Base-by-base conservation (phyloP, 2,888 invertebrate species). In the Andrena hattorfiana region DNA sequence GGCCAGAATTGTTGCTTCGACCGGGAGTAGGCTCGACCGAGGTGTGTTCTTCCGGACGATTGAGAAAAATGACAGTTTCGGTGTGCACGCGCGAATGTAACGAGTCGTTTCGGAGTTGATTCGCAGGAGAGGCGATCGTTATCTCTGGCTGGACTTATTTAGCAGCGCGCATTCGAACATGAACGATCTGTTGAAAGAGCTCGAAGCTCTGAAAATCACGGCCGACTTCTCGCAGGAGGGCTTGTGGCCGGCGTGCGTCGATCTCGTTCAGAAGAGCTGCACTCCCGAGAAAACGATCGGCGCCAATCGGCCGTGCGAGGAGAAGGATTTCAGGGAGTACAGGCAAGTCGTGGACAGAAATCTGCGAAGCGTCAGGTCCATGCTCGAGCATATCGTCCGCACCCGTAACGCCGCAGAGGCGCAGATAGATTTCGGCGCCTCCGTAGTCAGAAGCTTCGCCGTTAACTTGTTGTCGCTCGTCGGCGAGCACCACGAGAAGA, bases 401-500 rank as follows among this genome's bases (percentile, higher is more conserved):
- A 54, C 5, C 49, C 66, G 26, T 16, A 71, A 67, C 0, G 79
- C 77, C 30, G 76, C 56, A n/a, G 77, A 81, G 6, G 10, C 77
- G 6, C 64, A 60, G 60, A 63, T 88, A 66, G 60, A 85, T 48
- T 30, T 28, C 54, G 48, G 76, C 28, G 20, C 69, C 3, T 49
- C 85, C 3, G 51, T 64, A 0, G 76, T 88, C 2, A 86, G 71
- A 30, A 85, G 83, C 1, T 89, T 92, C 20, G 76, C 85, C 0
- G 85, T 90, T 8, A 84, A 90, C 48, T 74, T 93, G 20, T 35
- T 94, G 13, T 28, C 91, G 13, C 81, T 94, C 13, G 85, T 93
- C 63, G 94, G 94, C 0, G 94, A 94, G 80, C 92, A 94, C 1
- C 84, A 89, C 35, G 89, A 90, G 49, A 89, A 86, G 60, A 90